These are phyloP conservation scores for Germaria angustata DNA, from an alignment of 2,888 invertebrate species.

Conservation along the genomic window DNA sequence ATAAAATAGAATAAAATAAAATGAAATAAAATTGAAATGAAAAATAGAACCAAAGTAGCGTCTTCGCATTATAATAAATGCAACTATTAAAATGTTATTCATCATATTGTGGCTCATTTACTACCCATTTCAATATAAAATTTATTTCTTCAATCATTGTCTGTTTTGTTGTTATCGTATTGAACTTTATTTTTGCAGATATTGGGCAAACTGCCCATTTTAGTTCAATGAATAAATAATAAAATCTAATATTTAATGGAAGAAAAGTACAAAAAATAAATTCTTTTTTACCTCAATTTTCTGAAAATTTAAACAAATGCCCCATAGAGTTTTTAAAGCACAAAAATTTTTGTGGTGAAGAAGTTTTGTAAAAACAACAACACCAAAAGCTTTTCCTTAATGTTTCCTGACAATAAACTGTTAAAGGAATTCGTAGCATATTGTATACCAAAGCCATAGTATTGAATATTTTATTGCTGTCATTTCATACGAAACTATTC, in stretches of 20 bases:
- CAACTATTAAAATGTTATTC: constrained; percentile 19
- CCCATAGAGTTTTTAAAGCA: neutral
- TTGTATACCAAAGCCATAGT: too few species aligned
- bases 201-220: constrained; percentile 46
- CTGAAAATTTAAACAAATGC: neutral
- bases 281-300: neutral
- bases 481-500: too few species aligned
- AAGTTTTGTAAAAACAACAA: too few species aligned
- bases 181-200: neutral
- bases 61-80: constrained; percentile 14
- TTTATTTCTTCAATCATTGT: constrained; percentile 16
- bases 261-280: neutral
- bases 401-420: too few species aligned
- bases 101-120: constrained; percentile 33
- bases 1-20: too few species aligned
- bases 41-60: neutral
- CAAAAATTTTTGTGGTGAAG: neutral
- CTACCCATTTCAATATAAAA: constrained; percentile 12
- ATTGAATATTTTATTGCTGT: too few species aligned
- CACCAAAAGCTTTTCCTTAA: too few species aligned
- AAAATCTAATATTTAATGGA: neutral
- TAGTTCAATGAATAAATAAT: constrained; percentile 14
- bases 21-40: constrained; percentile 38
- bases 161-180: neutral
- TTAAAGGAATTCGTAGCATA: too few species aligned